phyloP scores from a whole-genome alignment of 2,888 invertebrate species.

The Theodoxus fluviatilis region DNA sequence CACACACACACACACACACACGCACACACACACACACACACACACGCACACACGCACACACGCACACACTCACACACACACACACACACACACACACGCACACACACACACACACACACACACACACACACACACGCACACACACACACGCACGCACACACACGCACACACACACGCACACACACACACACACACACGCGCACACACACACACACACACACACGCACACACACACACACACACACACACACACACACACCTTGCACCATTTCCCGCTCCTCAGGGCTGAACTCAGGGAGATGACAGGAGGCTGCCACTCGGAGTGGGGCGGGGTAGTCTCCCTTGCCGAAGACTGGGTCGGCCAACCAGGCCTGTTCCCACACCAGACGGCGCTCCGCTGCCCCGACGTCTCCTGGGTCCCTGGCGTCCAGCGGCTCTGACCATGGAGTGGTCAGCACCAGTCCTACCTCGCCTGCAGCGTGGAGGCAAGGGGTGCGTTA shows the following conservation, averaged over 20 bases:
- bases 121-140: slow-evolving; percentile 6
- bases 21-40: slow-evolving; percentile 11
- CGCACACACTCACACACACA: slow-evolving; percentile 15
- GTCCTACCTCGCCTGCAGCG: slow-evolving; percentile 35
- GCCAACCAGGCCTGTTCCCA: slow-evolving; percentile 50
- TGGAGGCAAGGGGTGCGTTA: too few relatives aligned
- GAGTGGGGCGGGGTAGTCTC: slow-evolving; percentile 66
- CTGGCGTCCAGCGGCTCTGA: slow-evolving; percentile 28
- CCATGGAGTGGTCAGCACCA: slow-evolving; percentile 34
- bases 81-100: slow-evolving; percentile 20
- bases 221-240: not conserved
- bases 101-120: slow-evolving; percentile 10
- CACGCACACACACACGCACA: slow-evolving; percentile 2
- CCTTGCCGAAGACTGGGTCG: slow-evolving; percentile 43
- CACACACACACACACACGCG: not conserved
- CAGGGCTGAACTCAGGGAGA: slow-evolving; percentile 54
- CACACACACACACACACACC: slow-evolving; percentile 38
- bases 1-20: not conserved
- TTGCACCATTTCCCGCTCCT: slow-evolving; percentile 50
- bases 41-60: slow-evolving; percentile 22
- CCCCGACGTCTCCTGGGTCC: slow-evolving; percentile 36
- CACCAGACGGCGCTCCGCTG: slow-evolving; percentile 32
- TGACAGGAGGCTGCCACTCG: slow-evolving; percentile 25
- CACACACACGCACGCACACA: not conserved
- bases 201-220: slow-evolving; percentile 33